Conservation (phyloP, 2,888 invertebrate genomes). For the Teleiodes luculella region DNA sequence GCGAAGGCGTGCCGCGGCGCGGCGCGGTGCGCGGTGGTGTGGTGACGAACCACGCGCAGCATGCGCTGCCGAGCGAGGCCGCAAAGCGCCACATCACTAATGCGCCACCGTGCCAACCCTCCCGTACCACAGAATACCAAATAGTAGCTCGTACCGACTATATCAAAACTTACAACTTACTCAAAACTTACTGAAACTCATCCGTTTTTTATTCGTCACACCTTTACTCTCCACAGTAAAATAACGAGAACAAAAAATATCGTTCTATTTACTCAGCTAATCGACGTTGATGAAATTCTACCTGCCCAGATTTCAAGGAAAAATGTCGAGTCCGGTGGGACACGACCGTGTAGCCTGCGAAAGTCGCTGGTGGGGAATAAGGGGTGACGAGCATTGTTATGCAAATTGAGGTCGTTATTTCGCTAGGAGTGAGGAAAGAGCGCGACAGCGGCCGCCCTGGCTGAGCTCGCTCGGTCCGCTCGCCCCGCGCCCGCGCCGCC, state of each 20-base stretch:
- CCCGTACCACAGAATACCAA: too few relatives aligned
- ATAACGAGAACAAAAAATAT: neutral
- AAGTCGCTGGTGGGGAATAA: constrained; percentile 72
- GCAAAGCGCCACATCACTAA: constrained; percentile 16
- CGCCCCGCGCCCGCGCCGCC: constrained; percentile 38
- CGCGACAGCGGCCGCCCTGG: constrained; percentile 61
- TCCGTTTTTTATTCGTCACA: neutral
- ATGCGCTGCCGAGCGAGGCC: constrained; percentile 21
- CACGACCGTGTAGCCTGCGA: constrained; percentile 59
- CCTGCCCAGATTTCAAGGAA: constrained; percentile 51
- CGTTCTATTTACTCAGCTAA: constrained; percentile 3
- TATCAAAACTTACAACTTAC: constrained; percentile 31
- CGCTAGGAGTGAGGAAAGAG: constrained; percentile 76
- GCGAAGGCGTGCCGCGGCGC: constrained; percentile 46
- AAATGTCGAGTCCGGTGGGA: constrained; percentile 70
- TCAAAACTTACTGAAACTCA: constrained; percentile 38
- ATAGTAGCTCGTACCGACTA: too few relatives aligned
- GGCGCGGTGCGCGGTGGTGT: too few relatives aligned
- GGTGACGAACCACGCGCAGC: constrained; percentile 33
- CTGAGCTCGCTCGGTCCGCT: constrained; percentile 20
- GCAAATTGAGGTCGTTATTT: constrained; percentile 79
- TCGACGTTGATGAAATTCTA: constrained; percentile 22
- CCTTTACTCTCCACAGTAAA: constrained; percentile 2
- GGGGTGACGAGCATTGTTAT: constrained; percentile 78
- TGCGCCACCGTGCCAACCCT: constrained; percentile 17